Conservation (phyloP, 1,140 invertebrate species). For the Drosophila repletoides region DNA sequence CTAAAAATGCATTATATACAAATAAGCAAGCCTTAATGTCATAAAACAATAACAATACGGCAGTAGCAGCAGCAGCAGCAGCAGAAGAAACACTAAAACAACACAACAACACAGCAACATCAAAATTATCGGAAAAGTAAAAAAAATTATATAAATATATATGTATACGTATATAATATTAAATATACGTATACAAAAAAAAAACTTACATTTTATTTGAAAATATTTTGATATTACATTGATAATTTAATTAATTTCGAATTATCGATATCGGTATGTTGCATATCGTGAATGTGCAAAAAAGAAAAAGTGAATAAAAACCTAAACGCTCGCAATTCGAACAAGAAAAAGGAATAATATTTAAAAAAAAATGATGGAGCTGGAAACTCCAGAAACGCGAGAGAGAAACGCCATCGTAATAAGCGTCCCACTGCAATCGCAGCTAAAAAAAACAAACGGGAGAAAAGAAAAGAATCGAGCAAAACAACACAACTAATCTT, state of each 20-base stretch:
- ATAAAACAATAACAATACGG: slow-evolving; percentile 30
- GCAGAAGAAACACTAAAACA: slow-evolving; percentile 10
- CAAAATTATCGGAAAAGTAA: slow-evolving; percentile 23
- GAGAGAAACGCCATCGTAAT: background rate
- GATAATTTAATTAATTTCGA: slow-evolving; percentile 50
- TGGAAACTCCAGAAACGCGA: background rate
- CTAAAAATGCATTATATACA: slow-evolving; percentile 52
- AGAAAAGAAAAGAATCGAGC: background rate
- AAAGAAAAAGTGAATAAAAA: slow-evolving; percentile 10
- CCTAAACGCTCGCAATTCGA: slow-evolving; percentile 9
- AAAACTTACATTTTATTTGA: slow-evolving; percentile 53
- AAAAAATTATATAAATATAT: slow-evolving; percentile 8
- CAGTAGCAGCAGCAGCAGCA: slow-evolving; percentile 12
- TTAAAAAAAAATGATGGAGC: background rate
- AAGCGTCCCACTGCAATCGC: slow-evolving; percentile 6
- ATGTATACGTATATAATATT: slow-evolving; percentile 29
- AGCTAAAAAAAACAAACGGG: background rate
- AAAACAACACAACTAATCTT: background rate
- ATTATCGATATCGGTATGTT: slow-evolving; percentile 46
- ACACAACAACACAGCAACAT: slow-evolving; percentile 23
- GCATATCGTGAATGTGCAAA: slow-evolving; percentile 10
- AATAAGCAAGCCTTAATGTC: slow-evolving; percentile 52
- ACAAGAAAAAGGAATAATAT: background rate
- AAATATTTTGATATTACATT: slow-evolving; percentile 65
- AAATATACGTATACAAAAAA: slow-evolving; percentile 36